Base-by-base conservation (phyloP, 1,140 invertebrate genomes). In the Conus ventricosus region DNA sequence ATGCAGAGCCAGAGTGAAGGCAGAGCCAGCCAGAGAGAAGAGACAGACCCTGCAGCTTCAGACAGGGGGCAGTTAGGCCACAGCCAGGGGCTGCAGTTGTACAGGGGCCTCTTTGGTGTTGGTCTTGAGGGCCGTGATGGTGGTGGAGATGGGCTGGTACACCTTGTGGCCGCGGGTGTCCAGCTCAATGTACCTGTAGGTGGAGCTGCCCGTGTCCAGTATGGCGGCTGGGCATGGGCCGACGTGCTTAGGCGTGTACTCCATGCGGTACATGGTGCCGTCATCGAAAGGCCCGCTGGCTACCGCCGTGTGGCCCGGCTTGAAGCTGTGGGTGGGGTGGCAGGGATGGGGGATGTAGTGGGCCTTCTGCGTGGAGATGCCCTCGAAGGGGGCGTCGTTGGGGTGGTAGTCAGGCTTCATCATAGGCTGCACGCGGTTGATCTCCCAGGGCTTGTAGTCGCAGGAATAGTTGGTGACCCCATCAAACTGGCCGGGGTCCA, bases 401-500 rank as follows among this genome's bases (percentile, higher is more conserved):
- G 94, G 93, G 27, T 91, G 87, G 88, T 95, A 95, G 5, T 93
- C 93, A 11, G 91, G 90, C 82, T 92, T 92, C 55, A 86, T 89
- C 13, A 85, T 90, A 5, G 91, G 89, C 78, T 90, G 88, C 20
- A 90, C 91, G 88, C 92, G 90, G 17, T 93, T 90, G 15, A 92
- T 89, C 15, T 92, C 90, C 94, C 94, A 95, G 82, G 93, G 93
- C 57, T 91, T 92, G 92, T 92, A 95, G 89, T 95, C 95, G n/a
- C 91, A 87, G 11, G 88, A 91, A 91, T 95, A 95, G 85, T 93
- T 95, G 54, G 95, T 95, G 15, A 90, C 91, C 13, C 93, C 95
- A 76, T 95, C 93, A 89, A 95, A 95, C 87, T 92, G 89, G 17
- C 92, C 91, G 87, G 90, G 88, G n/a, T 85, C 88, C 63, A 89